Conservation (phyloP, 2,797 vertebrate species). For the Coilia nasus region DNA sequence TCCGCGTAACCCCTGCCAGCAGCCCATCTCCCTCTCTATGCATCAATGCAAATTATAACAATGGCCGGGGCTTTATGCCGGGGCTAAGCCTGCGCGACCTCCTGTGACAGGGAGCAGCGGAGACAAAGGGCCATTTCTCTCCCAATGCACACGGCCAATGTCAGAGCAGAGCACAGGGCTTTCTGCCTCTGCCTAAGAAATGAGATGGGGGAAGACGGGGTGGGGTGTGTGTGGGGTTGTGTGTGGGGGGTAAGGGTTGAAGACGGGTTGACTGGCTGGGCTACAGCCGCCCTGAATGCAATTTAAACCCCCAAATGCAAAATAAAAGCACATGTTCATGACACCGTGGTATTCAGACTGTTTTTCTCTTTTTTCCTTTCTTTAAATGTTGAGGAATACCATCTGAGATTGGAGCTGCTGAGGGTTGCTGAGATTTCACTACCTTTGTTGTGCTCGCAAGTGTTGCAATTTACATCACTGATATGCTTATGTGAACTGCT, state of each 20-base stretch:
- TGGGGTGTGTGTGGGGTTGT: not conserved
- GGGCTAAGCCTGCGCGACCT: conserved; percentile 81
- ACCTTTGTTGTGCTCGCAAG: conserved; percentile 15
- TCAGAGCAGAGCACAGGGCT: conserved; percentile 44
- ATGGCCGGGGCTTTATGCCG: conserved; percentile 75
- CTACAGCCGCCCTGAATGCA: conserved; percentile 35
- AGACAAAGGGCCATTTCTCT: conserved; percentile 78
- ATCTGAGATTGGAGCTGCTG: conserved; percentile 21
- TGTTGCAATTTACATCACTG: conserved; percentile 4
- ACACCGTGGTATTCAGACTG: conserved; percentile 34
- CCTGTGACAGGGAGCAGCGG: conserved; percentile 72
- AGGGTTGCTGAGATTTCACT: not conserved
- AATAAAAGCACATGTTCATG: conserved; percentile 53
- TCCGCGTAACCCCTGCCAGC: conserved; percentile 68
- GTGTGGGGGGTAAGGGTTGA: not conserved
- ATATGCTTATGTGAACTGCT: not conserved
- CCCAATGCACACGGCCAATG: conserved; percentile 72
- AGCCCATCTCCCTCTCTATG: conserved; percentile 65
- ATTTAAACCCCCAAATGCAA: conserved; percentile 53
- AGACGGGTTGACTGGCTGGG: not conserved
- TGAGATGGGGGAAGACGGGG: conserved; percentile 23
- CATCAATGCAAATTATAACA: conserved; percentile 84
- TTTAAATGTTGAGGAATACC: conserved; percentile 33
- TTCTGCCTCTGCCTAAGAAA: conserved; percentile 48
- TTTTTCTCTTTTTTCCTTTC: not conserved